Evolutionary conservation across 2,113 vertebrate genomes (phyloP).

Genomic region (Setophaga petechia): DNA sequence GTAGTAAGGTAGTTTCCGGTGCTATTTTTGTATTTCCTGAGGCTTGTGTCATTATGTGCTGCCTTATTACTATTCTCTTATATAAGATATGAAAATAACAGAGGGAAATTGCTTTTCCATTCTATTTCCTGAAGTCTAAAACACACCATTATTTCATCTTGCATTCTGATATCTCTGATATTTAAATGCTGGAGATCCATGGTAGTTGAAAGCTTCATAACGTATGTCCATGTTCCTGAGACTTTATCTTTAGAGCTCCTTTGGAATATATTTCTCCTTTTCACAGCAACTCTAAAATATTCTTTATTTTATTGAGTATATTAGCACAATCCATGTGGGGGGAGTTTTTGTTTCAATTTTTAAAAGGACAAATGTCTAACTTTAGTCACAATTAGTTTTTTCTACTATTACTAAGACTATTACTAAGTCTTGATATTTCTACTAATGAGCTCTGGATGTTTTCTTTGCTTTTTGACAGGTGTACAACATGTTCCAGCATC

Average conservation of each 20-base stretch:
- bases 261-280: neutral
- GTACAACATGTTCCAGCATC: slow-evolving; percentile 97
- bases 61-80: slow-evolving; percentile 37
- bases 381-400: neutral
- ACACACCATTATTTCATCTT: slow-evolving; percentile 33
- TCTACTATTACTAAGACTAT: neutral
- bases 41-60: neutral
- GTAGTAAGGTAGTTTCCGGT: slow-evolving; percentile 31
- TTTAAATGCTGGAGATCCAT: slow-evolving; percentile 21
- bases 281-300: neutral
- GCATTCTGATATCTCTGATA: slow-evolving; percentile 10
- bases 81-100: slow-evolving; percentile 42
- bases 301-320: neutral
- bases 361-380: neutral
- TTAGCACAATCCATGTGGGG: neutral
- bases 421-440: neutral
- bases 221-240: neutral
- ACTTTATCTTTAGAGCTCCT: neutral
- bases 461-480: slow-evolving; percentile 77
- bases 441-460: neutral
- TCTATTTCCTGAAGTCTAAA: slow-evolving; percentile 46
- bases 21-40: slow-evolving; percentile 49
- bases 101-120: slow-evolving; percentile 55
- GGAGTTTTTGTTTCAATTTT: neutral
- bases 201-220: neutral